Base-by-base conservation (phyloP, 2,113 vertebrate genomes). In the Paradisaea rubra region DNA sequence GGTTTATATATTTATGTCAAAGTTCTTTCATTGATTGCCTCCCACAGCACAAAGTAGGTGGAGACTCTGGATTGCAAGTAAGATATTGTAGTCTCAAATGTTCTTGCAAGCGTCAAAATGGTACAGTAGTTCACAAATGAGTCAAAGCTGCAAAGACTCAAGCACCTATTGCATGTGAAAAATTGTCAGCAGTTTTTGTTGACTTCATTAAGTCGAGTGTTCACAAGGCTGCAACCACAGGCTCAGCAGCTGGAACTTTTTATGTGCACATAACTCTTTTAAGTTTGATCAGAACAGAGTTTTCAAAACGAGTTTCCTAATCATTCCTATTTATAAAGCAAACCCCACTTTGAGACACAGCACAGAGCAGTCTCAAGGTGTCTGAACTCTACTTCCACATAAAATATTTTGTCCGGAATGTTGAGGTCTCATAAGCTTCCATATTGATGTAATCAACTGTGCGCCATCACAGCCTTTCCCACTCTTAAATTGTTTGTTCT, bases 291-390 rank as follows among this genome's bases (percentile, higher is more conserved):
- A 84, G n/a, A 60, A 79, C 0, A 9, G 39, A 80, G 24, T 3
- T 89, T 81, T 82, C 44, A 47, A 85, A 88, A 41, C 27, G 10
- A 64, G 64, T 79, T 76, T 94, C 35, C 74, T 76, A 59, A 56
- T 35, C 22, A 39, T 44, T 45, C 5, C 30, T 22, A 52, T 56
- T 82, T 37, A 60, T 31, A 54, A 86, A 78, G 60, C 20, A 80
- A 87, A 54, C 23, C 5, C 10, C 12, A 44, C 17, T 60, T 71
- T 52, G 37, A 79, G 41, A 71, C 65, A 54, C 12, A 66, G 70
- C 12, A 71, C 15, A 87, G 31, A 78, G 52, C 11, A 65, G 39
- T 41, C 25, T 63, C 72, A 49, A 45, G n/a, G 21, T 42, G 6
- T 35, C 74, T 57, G 21, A 63, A 71, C 33, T 33, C 28, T 19